Percentiles rank a stretch among this genome's conserved stretches.
Conservation (phyloP, 1,140 invertebrate genomes). For the Penaeus indicus region DNA sequence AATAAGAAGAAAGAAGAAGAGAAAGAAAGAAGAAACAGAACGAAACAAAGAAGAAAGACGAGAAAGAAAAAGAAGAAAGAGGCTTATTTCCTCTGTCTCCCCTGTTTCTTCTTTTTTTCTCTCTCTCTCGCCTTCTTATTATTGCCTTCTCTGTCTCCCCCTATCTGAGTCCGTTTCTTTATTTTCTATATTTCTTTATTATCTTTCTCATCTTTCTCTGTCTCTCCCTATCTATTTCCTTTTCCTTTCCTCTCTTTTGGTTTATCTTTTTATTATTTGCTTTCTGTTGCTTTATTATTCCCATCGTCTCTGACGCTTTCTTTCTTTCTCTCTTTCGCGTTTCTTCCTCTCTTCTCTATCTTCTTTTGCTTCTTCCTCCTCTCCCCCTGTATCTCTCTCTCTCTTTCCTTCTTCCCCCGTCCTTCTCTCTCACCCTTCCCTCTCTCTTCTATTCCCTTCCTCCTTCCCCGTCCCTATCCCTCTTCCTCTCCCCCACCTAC, state of each 20-base stretch:
- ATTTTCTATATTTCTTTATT: neutral
- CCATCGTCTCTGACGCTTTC: neutral
- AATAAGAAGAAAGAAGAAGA: neutral
- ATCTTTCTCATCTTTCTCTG: neutral
- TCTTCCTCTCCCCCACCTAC: neutral
- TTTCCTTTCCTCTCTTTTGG: neutral
- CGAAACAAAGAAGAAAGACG: neutral
- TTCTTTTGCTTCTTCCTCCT: neutral
- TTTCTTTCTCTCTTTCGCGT: neutral
- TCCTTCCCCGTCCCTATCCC: neutral
- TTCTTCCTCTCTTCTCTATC: neutral
- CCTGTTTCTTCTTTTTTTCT: neutral
- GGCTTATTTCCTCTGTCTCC: neutral
- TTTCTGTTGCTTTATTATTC: neutral
- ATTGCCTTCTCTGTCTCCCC: neutral
- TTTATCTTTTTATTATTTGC: too few species aligned
- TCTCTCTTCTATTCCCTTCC: neutral
- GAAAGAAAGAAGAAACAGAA: neutral
- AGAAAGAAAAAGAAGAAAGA: neutral
- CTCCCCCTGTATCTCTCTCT: too few species aligned
- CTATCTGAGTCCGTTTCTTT: neutral
- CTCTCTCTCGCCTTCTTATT: neutral
- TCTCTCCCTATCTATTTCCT: too few species aligned
- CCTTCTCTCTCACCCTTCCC: neutral
- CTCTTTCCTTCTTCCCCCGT: too few species aligned